These are phyloP conservation scores for Bombus vancouverensis DNA, from an alignment of 1,140 invertebrate genomes.

Conservation along the genomic window DNA sequence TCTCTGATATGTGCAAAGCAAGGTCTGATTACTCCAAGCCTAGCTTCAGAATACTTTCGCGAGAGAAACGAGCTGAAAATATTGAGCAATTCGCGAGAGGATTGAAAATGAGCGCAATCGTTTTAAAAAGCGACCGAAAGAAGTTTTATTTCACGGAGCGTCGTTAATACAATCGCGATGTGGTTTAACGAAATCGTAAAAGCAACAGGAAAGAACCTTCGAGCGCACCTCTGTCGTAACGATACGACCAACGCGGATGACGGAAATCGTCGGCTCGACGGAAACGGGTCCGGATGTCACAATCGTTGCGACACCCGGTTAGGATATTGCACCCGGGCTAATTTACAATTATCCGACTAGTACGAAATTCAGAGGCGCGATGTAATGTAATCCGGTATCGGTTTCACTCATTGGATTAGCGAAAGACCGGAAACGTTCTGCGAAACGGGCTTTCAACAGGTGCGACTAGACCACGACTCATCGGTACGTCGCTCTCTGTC, in stretches of 20 bases:
- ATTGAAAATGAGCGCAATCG: background rate
- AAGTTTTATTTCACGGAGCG: background rate
- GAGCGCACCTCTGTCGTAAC: constrained; percentile 40
- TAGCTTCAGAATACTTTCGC: constrained; percentile 38
- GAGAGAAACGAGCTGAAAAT: background rate
- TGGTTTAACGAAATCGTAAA: constrained; percentile 1
- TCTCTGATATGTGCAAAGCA: background rate
- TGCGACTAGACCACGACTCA: background rate
- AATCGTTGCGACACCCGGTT: constrained; percentile 43
- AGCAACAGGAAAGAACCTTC: constrained; percentile 21
- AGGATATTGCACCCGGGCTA: constrained; percentile 57
- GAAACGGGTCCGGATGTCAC: constrained; percentile 48
- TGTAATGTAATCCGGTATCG: constrained; percentile 10
- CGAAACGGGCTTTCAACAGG: constrained; percentile 41
- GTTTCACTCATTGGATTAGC: constrained; percentile 20
- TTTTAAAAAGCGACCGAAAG: background rate
- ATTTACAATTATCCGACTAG: constrained; percentile 42
- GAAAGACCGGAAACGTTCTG: constrained; percentile 29
- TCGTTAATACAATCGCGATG: constrained; percentile 3
- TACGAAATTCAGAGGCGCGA: constrained; percentile 24
- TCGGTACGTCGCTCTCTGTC: background rate
- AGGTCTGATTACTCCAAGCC: constrained; percentile 60
- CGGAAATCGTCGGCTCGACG: constrained; percentile 48
- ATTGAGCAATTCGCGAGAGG: background rate
- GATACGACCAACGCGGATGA: constrained; percentile 33